These are phyloP conservation scores for Metridium senile DNA, from an alignment of 92 coral and sea anemone genomes.

Conservation along the genomic window DNA sequence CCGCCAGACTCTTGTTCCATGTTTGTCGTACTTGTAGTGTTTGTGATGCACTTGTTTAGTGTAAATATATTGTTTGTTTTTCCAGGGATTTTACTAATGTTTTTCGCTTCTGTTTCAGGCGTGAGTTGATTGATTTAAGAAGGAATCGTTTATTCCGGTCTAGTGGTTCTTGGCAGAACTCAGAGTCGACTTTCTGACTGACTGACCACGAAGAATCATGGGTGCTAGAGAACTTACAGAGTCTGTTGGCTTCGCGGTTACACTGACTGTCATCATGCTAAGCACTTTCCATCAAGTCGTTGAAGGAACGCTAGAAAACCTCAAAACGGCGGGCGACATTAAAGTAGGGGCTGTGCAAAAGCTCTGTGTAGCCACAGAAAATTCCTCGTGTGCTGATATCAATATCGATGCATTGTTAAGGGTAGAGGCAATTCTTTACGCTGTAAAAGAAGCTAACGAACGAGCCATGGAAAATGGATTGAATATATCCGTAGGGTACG, in stretches of 20 bases:
- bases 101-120: not conserved
- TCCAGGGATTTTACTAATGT: not conserved
- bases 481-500: constrained; percentile 32
- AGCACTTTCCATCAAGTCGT: constrained; percentile 14
- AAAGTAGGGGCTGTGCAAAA: constrained; percentile 44
- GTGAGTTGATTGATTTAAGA: not conserved
- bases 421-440: constrained; percentile 58
- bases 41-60: not conserved
- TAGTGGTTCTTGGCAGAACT: not conserved
- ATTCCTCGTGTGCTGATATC: constrained; percentile 26
- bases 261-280: not conserved
- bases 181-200: not conserved
- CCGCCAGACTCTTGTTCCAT: not conserved
- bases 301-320: constrained; percentile 5
- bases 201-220: not conserved
- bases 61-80: not conserved
- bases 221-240: constrained; percentile 16
- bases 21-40: not conserved
- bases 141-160: not conserved
- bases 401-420: constrained; percentile 37
- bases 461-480: constrained; percentile 24
- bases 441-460: constrained; percentile 36
- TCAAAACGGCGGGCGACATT: constrained; percentile 28
- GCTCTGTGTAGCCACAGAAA: constrained; percentile 20
- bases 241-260: not conserved